phyloP scores from a whole-genome alignment of 1,140 invertebrate species.

The Neodiprion virginianus region DNA sequence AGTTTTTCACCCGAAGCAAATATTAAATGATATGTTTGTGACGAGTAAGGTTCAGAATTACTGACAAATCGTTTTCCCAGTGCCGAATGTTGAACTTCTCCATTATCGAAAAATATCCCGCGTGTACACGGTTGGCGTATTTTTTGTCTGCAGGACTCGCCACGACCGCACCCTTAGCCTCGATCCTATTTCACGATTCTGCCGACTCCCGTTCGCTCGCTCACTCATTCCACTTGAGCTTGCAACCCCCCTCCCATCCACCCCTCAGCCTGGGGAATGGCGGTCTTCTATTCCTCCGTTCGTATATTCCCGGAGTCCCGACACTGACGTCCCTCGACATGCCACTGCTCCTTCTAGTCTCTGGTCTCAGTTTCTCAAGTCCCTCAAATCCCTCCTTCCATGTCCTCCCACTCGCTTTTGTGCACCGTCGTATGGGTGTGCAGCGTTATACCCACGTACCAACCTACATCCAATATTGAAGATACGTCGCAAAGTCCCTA shows the following conservation, averaged over 20 bases:
- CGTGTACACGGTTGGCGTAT: too few species aligned
- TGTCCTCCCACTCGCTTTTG: neutral
- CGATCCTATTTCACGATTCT: conserved; percentile 7
- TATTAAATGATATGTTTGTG: neutral
- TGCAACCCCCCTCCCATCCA: neutral
- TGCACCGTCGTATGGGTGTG: neutral
- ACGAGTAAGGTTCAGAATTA: neutral
- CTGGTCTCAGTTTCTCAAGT: neutral
- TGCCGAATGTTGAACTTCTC: too few species aligned
- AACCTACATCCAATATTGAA: conserved; percentile 52
- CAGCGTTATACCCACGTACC: neutral
- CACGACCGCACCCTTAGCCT: neutral
- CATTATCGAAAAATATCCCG: too few species aligned
- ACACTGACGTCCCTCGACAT: conserved; percentile 49
- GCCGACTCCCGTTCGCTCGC: neutral
- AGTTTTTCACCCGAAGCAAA: neutral
- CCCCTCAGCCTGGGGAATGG: conserved; percentile 3
- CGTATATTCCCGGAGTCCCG: conserved; percentile 37
- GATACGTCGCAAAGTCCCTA: conserved; percentile 40
- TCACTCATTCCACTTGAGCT: conserved; percentile 13
- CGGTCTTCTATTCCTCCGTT: conserved; percentile 40
- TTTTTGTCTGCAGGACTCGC: neutral
- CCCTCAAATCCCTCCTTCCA: neutral
- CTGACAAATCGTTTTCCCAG: neutral
- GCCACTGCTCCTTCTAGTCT: neutral